Base-by-base conservation (phyloP, 2,113 vertebrate species). In the Crocuta crocuta region DNA sequence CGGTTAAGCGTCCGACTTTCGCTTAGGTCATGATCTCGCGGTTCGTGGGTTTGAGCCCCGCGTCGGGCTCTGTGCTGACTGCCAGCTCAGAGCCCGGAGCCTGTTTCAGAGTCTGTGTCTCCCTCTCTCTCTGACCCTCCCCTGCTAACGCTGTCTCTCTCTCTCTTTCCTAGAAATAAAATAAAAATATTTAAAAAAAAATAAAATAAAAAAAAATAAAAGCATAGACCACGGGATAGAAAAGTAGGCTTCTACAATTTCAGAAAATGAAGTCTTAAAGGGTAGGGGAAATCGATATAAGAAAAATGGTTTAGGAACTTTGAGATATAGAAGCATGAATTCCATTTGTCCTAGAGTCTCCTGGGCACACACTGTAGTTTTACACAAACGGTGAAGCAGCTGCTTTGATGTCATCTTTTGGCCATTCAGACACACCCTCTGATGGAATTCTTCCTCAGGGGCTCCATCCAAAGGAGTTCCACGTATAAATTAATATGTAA, bases 401-500 rank as follows among this genome's bases (percentile, higher is more conserved):
- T 94, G 80, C 63, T 48, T 88, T 81, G 58, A 80, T 24, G 35
- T 68, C 19, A 70, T 66, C 39, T 65, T 39, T 76, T 86, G 82
- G 76, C 50, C 33, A 88, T 78, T 86, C 71, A 50, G 61, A 89
- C 28, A 35, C 55, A 90, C n/a, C 4, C 26, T 74, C 55, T 92
- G 39, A 43, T 86, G 94, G 55, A 48, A 61, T 65, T 68, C 58
- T 58, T 96, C 80, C 91, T 79, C 13, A 81, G 28, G 21, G 23
- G 31, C 65, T 31, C 66, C 82, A 63, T 78, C 83, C 68, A 82
- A 89, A 79, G 74, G 2, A 71, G 79, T 33, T 28, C 68, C 71
- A 82, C 43, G 71, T 61, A 31, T 61, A 95, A 95, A 95, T 73
- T 71, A 93, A 15, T 48, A 50, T 90, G 90, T 53, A 97, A 89